Base-by-base conservation (phyloP, 2,797 vertebrate genomes). In the Linurgus olivaceus region DNA sequence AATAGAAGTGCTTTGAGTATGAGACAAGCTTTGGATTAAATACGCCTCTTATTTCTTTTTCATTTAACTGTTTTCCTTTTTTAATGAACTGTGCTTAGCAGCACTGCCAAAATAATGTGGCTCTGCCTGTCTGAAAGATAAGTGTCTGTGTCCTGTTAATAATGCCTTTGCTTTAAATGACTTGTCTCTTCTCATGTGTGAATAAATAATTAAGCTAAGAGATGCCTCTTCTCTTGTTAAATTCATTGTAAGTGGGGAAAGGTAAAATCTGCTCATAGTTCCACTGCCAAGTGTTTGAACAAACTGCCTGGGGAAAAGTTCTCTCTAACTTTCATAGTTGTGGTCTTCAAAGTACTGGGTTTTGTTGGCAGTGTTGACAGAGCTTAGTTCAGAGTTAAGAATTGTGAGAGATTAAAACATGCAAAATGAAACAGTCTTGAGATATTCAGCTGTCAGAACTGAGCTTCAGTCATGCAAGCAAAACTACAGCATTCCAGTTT, bases 11-110 rank as follows among this genome's bases (percentile, higher is more conserved):
- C 25, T 85, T 6, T 29, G 59, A 80, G 20, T 74, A 57, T 57
- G n/a, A 74, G n/a, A 28, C 40, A 80, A 62, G 17, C 51, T 85
- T 26, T 89, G 78, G n/a, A 55, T 76, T 85, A 76, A 92, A 74
- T 65, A 50, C 1, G 17, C 79, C 52, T 85, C 8, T 65, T 74
- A 62, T 29, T 94, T 89, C 40, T 84, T 28, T 76, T 93, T 47
- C 14, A n/a, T 71, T 29, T 71, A 77, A 71, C 18, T 48, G 51
- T 80, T 86, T 61, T 70, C 12, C 17, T 79, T 17, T 37, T 88
- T 70, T 59, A 90, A 62, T 52, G 48, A 80, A 31, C 37, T 10
- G 5, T 38, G 20, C 26, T 67, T 93, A 68, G 62, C 12, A 7
- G 28, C 66, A n/a, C 18, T 92, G 52, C 15, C 71, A 76, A 81